A percentile compares a stretch with the other conserved stretches of the same genome.
Conservation (phyloP, 2,797 vertebrate species). For the Agapornis canus region DNA sequence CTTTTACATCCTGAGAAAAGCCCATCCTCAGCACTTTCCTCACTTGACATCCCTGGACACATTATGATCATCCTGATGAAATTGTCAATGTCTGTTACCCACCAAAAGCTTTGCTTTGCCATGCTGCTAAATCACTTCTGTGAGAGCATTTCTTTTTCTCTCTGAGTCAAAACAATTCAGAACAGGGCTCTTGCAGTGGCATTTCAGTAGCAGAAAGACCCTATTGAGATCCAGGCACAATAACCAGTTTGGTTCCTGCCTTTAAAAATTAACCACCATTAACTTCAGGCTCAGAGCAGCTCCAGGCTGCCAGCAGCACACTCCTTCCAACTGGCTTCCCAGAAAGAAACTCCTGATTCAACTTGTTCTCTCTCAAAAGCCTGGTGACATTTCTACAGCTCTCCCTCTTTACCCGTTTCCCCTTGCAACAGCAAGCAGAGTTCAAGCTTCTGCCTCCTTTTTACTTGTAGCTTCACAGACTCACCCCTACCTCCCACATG, state of each 20-base stretch:
- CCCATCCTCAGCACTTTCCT: background rate
- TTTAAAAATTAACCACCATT: conserved; percentile 69
- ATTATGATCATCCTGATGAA: accelerated
- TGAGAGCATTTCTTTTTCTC: background rate
- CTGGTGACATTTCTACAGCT: conserved; percentile 10
- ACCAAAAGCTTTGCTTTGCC: too few species aligned
- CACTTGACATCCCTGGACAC: background rate
- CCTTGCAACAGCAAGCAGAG: conserved; percentile 2
- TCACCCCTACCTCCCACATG: background rate
- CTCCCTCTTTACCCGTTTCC: background rate
- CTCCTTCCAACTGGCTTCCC: conserved; percentile 57
- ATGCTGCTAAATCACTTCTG: too few species aligned
- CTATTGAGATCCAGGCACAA: conserved; percentile 47
- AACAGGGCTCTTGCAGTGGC: background rate
- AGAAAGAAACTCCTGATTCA: conserved; percentile 48
- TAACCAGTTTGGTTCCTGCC: conserved; percentile 32
- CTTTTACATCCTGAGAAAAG: background rate
- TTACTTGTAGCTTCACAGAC: background rate
- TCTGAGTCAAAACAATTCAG: conserved; percentile 33
- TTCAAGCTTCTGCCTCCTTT: background rate
- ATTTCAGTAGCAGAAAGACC: conserved; percentile 53
- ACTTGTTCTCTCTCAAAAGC: conserved; percentile 49
- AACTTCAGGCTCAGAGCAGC: conserved; percentile 43
- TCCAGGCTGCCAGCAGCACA: conserved; percentile 41
- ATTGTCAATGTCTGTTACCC: background rate